Conservation (phyloP, 2,797 vertebrate genomes). For the Vespertilio murinus region DNA sequence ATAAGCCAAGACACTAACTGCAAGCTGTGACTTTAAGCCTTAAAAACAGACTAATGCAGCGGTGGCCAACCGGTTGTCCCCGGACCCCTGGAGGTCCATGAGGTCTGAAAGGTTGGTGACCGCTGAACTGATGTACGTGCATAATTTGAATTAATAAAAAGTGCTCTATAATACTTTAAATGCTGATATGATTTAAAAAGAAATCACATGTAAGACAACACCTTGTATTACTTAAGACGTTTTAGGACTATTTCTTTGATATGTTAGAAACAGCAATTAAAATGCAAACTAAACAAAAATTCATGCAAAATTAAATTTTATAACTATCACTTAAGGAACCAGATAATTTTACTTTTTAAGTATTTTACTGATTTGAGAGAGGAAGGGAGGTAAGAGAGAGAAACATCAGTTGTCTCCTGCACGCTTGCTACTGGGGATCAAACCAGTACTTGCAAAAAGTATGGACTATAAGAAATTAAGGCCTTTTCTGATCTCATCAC, state of each 20-base stretch:
- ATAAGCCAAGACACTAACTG: not conserved
- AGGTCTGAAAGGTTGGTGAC: too few species aligned
- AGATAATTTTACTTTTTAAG: not conserved
- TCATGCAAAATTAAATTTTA: not conserved
- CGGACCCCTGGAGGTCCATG: too few species aligned
- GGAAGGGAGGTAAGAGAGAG: too few species aligned
- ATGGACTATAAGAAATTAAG: conserved; percentile 37
- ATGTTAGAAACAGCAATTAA: conserved; percentile 46
- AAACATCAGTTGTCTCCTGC: too few species aligned
- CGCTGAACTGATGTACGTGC: not conserved
- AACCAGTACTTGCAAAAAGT: not conserved
- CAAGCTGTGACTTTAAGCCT: not conserved
- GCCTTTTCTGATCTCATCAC: not conserved
- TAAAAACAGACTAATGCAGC: not conserved
- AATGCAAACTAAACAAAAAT: conserved; percentile 29
- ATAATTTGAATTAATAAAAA: not conserved
- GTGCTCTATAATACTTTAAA: not conserved
- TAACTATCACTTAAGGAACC: conserved; percentile 4
- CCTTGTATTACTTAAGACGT: conserved; percentile 3
- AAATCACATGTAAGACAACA: not conserved
- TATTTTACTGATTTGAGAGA: not conserved
- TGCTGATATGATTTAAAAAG: not conserved
- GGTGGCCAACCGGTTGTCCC: too few species aligned
- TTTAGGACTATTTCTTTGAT: conserved; percentile 27
- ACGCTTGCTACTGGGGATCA: too few species aligned